Base-by-base conservation (phyloP, 2,888 invertebrate species). In the Heliconius charithonia region DNA sequence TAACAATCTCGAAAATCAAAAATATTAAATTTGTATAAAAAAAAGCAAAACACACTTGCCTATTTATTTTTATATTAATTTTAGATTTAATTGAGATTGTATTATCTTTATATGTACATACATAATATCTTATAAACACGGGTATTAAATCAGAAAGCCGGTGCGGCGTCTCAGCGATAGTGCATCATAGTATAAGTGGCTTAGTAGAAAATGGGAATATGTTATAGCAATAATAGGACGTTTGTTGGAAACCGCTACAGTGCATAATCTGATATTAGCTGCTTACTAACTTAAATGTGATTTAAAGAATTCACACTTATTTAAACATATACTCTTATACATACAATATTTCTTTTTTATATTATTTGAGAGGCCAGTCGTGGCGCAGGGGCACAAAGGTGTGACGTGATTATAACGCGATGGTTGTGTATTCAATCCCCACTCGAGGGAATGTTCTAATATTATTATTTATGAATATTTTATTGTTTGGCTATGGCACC, bases 201-300 rank as follows among this genome's bases (percentile, higher is more conserved):
- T 69, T 69, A 69, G 37, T 67, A 4, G 67, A 69, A 69, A 69
- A 41, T 69, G 25, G 67, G 41, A 69, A 51, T 51, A 29, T 71
- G 29, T 29, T 71, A 70, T 51, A 22, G 27, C 56, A 56, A 71
- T 56, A 71, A 71, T 71, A 29, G 29, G 29, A 32, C 32, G 56
- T 72, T 56, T 72, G 29, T 59, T 72, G 56, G 59, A 72, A 72
- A 72, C 32, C 72, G 29, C 22, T 69, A 13, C 67, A 69, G 67
- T 69, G 67, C 67, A 69, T 69, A 41, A 69, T 41, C 41, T 69
- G 41, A 69, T 69, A 41, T 67, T 41, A 41, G 25, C 41, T 41
- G 7, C n/a, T 41, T 67, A 13, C 56, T n/a, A n/a, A 10, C 3
- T n/a, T 22, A n/a, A n/a, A 12, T n/a, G n/a, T 37, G 32, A 37